phyloP scores from a whole-genome alignment of 1,140 invertebrate genomes.

The Drosophila sechellia region DNA sequence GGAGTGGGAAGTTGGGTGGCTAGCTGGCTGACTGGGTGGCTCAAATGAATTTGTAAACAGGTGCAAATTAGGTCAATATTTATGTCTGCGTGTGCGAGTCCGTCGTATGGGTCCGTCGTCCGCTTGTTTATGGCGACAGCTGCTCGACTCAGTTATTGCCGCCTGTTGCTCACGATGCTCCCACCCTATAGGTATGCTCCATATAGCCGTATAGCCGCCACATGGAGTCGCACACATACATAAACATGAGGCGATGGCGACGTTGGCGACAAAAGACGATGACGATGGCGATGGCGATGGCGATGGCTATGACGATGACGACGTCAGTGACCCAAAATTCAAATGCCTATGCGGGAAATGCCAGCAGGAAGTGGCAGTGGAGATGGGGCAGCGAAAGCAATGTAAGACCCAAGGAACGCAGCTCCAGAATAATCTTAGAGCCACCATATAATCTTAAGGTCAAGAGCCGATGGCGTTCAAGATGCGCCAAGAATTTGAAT shows the following conservation, averaged over 20 bases:
- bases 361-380: slow-evolving; percentile 30
- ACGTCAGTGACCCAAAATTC: slow-evolving; percentile 80
- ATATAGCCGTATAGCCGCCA: slow-evolving; percentile 14
- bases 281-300: slow-evolving; percentile 15
- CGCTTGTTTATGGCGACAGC: slow-evolving; percentile 48
- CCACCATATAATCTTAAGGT: background rate
- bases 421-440: slow-evolving; percentile 6
- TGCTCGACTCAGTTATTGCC: slow-evolving; percentile 30
- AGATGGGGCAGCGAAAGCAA: slow-evolving; percentile 29
- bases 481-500: background rate
- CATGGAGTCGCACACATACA: slow-evolving; percentile 45
- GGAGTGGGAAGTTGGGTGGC: slow-evolving; percentile 13
- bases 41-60: slow-evolving; percentile 80
- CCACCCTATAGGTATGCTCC: background rate
- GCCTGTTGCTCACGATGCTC: slow-evolving; percentile 27
- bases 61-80: slow-evolving; percentile 80
- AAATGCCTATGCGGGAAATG: slow-evolving; percentile 71
- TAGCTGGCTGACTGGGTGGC: slow-evolving; percentile 1
- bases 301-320: slow-evolving; percentile 42
- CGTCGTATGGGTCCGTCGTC: slow-evolving; percentile 4
- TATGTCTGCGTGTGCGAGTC: slow-evolving; percentile 38
- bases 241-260: slow-evolving; percentile 59
- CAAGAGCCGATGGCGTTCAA: background rate
- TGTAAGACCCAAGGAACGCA: slow-evolving; percentile 8
- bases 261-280: slow-evolving; percentile 3